These are phyloP conservation scores for Cricetomys ansorgei DNA, from an alignment of 2,113 vertebrate species.

Conservation along the genomic window DNA sequence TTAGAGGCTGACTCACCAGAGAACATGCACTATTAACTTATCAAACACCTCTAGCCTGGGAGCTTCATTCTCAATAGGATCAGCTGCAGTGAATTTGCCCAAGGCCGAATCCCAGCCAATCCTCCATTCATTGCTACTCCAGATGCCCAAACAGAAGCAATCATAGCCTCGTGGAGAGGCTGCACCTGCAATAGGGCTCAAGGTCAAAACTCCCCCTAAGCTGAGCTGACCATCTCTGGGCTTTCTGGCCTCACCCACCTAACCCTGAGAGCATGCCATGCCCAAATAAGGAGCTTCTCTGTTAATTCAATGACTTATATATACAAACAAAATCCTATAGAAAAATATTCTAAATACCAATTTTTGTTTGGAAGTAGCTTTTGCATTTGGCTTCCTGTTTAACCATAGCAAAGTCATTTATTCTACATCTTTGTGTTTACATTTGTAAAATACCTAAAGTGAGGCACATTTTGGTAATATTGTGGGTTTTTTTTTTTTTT, in stretches of 20 bases:
- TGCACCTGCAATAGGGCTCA: too few species aligned
- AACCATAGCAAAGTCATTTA: neutral
- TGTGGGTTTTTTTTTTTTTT: neutral
- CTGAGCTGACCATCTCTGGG: neutral
- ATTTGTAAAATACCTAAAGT: constrained; percentile 28
- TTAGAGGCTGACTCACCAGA: constrained; percentile 53
- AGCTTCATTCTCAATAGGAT: neutral
- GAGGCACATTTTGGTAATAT: neutral
- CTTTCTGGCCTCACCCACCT: neutral
- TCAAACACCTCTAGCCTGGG: neutral
- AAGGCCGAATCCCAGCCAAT: neutral
- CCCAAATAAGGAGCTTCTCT: neutral
- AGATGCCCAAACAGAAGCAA: neutral
- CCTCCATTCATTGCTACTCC: neutral
- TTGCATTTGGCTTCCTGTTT: neutral
- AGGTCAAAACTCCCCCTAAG: neutral
- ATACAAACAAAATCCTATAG: neutral
- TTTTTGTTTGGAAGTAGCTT: neutral
- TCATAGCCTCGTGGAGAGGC: rapidly evolving
- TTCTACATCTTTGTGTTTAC: neutral
- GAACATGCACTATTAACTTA: constrained; percentile 45
- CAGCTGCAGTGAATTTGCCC: neutral
- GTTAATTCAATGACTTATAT: neutral
- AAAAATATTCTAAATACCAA: neutral
- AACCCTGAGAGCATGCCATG: neutral